phyloP scores from a whole-genome alignment of 2,113 vertebrate species.

The Galbula dea region DNA sequence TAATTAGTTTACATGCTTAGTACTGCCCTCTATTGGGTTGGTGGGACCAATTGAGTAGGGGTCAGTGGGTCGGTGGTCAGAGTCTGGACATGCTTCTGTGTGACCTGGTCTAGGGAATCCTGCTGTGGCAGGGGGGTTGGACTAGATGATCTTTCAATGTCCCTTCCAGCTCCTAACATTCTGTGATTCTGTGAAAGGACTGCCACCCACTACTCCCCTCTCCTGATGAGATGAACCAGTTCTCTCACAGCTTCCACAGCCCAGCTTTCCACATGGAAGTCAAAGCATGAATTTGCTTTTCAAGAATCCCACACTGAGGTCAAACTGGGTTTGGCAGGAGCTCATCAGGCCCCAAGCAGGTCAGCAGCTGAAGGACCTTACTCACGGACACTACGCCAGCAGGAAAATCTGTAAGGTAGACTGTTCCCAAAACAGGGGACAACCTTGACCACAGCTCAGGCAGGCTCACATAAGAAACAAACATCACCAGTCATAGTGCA shows the following conservation, averaged over 20 bases:
- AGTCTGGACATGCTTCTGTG: no score
- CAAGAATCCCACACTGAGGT: background rate
- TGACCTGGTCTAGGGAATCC: no score
- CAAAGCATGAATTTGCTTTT: background rate
- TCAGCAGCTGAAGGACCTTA: background rate
- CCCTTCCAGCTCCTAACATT: no score
- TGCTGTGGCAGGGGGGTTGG: no score
- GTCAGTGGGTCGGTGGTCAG: no score
- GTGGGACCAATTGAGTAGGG: no score
- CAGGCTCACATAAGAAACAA: background rate
- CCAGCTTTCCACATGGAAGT: background rate
- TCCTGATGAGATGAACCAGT: background rate
- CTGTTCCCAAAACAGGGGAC: background rate
- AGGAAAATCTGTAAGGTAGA: background rate
- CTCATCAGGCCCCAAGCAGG: background rate
- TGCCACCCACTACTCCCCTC: background rate
- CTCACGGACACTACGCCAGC: background rate
- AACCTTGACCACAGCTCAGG: background rate
- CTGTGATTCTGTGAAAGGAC: no score
- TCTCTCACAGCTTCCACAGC: background rate
- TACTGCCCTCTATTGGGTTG: no score
- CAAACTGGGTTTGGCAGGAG: background rate
- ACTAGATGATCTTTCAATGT: no score
- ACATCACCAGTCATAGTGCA: background rate
- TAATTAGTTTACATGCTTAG: no score